Base-by-base conservation (phyloP, 1,140 invertebrate species). In the Drosophila quadrilineata region DNA sequence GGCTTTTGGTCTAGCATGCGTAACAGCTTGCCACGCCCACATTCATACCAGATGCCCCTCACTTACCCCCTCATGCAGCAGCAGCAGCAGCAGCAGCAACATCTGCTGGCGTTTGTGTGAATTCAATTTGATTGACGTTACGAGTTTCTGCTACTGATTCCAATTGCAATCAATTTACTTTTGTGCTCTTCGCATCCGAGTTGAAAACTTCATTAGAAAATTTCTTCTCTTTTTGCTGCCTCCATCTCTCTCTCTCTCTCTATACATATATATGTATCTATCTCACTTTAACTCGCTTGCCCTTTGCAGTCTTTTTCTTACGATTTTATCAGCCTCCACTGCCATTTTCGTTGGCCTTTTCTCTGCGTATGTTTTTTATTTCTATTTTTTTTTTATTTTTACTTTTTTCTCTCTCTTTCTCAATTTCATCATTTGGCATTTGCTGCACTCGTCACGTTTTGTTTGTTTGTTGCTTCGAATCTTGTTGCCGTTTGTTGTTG, bases 111-210 rank as follows among this genome's bases (percentile, higher is more conserved):
- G 54, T 56, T 63, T 85, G 79, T 75, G 79, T 85, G 79, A 85
- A 85, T 85, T 79, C 79, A 85, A 85, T 85, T 85, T 85, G 79
- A 85, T 85, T 85, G 79, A 85, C 79, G 79, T 85, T 85, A 79
- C 79, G 80, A 85, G 79, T 66, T 85, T 68, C 80, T 85, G 79
- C 80, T 85, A 85, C 79, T 85, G 79, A 85, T 85, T 85, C 79
- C 79, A 85, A 85, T 85, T 85, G 79, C 79, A 85, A 85, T 85
- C 79, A 85, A 85, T 85, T 85, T 85, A 85, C 79, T 85, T 85
- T 85, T 85, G 79, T 85, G 80, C 59, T 66, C 54, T 67, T 73
- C 70, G 73, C 74, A 74, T 85, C 70, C 79, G 58, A 84, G 79
- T 84, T 85, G 75, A 82, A 85, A 85, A 85, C 79, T 85, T 85